Base-by-base conservation (phyloP, 2,888 invertebrate species). In the Trissoscelio sp. region DNA sequence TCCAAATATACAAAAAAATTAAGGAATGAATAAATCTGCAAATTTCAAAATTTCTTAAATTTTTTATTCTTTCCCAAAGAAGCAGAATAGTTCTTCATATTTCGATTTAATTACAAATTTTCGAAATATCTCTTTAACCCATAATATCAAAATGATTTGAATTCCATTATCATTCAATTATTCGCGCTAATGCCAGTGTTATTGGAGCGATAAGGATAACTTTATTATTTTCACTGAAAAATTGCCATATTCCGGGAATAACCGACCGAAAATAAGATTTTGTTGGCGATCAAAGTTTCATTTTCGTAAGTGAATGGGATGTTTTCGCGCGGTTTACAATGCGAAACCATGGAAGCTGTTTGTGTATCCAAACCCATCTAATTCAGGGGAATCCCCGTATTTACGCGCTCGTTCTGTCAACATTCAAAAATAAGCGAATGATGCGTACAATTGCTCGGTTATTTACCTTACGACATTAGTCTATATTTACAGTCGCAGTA, bases 271-370 rank as follows among this genome's bases (percentile, higher is more conserved):
- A 51, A 51, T 66, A 64, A 74, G 64, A 74, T 64, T 57, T 37
- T 24, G 12, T 16, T 6, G 7, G 39, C 51, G 42, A 75, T 75
- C 67, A 60, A 37, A 60, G 67, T 75, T 75, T 75, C 66, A 75
- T 75, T 75, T 67, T 66, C 60, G 51, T 58, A 75, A 75, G 75
- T 67, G 67, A 75, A 67, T 60, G 67, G 31, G 42, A 58, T 75
- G 67, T 58, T 75, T 75, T 67, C 42, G 62, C 58, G 60, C 46
- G 53, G 58, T 67, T 64, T 64, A 64, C 64, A 28, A 60, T 46
- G 73, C 55, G 60, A 67, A 74, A 48, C 42, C 46, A 20, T 66
- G 28, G 16, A 37, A 66, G 57, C 48, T 60, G 67, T 75, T 67
- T 77, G 67, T 53, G 37, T 69, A 53, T 77, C 28, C 57, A 16